Conservation (phyloP, 2,797 vertebrate species). For the Enteromius paludinosus region DNA sequence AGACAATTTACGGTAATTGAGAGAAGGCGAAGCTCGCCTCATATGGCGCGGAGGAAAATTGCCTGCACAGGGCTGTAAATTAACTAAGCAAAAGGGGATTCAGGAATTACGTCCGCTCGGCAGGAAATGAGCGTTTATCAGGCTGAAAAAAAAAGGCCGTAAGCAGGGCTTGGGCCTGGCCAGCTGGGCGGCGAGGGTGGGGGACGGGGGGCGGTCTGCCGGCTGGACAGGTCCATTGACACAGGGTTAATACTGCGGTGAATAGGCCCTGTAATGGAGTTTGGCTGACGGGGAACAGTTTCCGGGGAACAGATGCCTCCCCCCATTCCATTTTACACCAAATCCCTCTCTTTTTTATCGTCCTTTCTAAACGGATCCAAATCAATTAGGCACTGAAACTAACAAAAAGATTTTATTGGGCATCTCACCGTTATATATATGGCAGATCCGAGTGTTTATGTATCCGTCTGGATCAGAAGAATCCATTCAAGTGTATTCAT, state of each 20-base stretch:
- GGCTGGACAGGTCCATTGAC: slow-evolving; percentile 54
- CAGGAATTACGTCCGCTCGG: slow-evolving; percentile 55
- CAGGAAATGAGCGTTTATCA: slow-evolving; percentile 59
- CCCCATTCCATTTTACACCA: slow-evolving; percentile 63
- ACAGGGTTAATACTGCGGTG: slow-evolving; percentile 63
- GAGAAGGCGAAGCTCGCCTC: slow-evolving; percentile 61
- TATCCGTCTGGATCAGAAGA: slow-evolving; percentile 47
- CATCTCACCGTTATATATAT: slow-evolving; percentile 51
- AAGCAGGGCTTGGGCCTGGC: slow-evolving; percentile 47
- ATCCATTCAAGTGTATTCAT: slow-evolving; percentile 44
- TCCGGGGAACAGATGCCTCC: slow-evolving; percentile 71
- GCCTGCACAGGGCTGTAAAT: slow-evolving; percentile 65
- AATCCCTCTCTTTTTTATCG: slow-evolving; percentile 51
- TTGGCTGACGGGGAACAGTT: slow-evolving; percentile 61
- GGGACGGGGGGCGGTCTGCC: slow-evolving; percentile 2
- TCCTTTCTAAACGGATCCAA: slow-evolving; percentile 66
- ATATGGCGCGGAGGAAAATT: slow-evolving; percentile 64
- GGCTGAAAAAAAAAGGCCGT: slow-evolving; percentile 35
- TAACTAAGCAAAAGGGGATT: slow-evolving; percentile 63
- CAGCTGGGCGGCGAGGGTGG: slow-evolving; percentile 54
- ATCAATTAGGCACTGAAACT: slow-evolving; percentile 68
- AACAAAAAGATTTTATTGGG: slow-evolving; percentile 61
- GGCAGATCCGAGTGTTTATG: slow-evolving; percentile 53
- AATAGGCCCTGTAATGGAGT: slow-evolving; percentile 55
- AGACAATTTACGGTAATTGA: slow-evolving; percentile 69